These are phyloP conservation scores for Troides helena DNA, from an alignment of 2,888 invertebrate genomes.

Conservation along the genomic window DNA sequence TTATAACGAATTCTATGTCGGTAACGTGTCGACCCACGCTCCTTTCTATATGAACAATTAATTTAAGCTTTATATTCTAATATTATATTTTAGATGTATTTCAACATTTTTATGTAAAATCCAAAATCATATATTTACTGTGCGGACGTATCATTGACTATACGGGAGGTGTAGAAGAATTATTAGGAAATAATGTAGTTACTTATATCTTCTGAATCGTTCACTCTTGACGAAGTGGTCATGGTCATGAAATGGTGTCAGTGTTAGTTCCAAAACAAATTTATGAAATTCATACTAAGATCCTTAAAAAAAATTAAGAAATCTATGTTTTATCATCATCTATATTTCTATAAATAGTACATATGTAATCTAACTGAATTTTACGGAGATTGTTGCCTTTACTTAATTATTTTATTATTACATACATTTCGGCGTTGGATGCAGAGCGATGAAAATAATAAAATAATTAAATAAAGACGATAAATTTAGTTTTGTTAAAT, in stretches of 20 bases:
- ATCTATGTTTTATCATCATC: too few species aligned
- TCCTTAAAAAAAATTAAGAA: neutral
- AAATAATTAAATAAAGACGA: too few species aligned
- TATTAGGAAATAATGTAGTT: neutral
- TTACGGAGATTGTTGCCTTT: too few species aligned
- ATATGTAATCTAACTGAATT: too few species aligned
- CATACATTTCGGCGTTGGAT: too few species aligned
- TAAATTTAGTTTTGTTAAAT: too few species aligned
- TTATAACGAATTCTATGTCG: constrained; percentile 56
- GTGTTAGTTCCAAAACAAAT: neutral
- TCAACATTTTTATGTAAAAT: neutral
- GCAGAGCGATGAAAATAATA: too few species aligned
- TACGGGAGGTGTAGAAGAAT: neutral
- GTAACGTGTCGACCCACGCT: constrained; percentile 49
- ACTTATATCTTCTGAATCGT: neutral
- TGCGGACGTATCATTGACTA: neutral
- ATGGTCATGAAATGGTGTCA: too few species aligned
- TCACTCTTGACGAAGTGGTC: too few species aligned
- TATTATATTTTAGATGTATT: neutral
- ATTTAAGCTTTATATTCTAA: neutral
- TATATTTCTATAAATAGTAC: too few species aligned
- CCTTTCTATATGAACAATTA: constrained; percentile 5
- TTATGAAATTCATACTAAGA: neutral
- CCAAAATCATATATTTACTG: neutral
- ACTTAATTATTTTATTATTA: too few species aligned